Base-by-base conservation (phyloP, 2,888 invertebrate genomes). In the Megastigmus dorsalis region DNA sequence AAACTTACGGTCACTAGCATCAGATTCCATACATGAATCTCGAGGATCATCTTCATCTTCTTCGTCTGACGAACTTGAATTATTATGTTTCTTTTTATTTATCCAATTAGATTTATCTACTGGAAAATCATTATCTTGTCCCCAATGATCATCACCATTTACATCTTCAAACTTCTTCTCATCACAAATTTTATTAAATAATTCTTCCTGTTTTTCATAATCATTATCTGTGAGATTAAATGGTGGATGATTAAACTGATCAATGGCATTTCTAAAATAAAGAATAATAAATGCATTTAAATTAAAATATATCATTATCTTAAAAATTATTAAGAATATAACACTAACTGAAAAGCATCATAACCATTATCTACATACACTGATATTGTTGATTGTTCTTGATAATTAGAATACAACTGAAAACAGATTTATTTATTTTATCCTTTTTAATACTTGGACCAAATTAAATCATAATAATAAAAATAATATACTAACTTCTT, bases 341-440 rank as follows among this genome's bases (percentile, higher is more conserved):
- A 80, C 79, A 80, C 62, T 75, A 30, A 69, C 68, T 67, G 69
- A 62, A 76, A 74, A 71, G 88, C 87, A 79, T 90, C 90, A 78
- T 90, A 90, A 83, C 91, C 92, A 66, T 91, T 92, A 83, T 92
- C 91, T 78, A 91, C 90, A 83, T 91, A 91, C 79, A 90, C 90
- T 75, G 91, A 89, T 28, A 91, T 90, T 88, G 92, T 89, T 85
- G 91, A 90, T 86, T 92, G 92, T 82, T 90, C 90, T 88, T 92
- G 91, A 86, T 91, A 92, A 82, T 91, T n/a, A 23, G 4, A 41
- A 3, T 41, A 41, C n/a, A 41, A 41, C 9, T 62, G 48, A 48
- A 30, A 33, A 48, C n/a, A n/a, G 2, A 45, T 15, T 15, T 43
- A 54, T 36, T 43, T 33, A 55, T 13, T n/a, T 41, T 23, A 13